These are phyloP conservation scores for Drymonia ruficornis DNA, from an alignment of 2,888 invertebrate species.

Conservation along the genomic window DNA sequence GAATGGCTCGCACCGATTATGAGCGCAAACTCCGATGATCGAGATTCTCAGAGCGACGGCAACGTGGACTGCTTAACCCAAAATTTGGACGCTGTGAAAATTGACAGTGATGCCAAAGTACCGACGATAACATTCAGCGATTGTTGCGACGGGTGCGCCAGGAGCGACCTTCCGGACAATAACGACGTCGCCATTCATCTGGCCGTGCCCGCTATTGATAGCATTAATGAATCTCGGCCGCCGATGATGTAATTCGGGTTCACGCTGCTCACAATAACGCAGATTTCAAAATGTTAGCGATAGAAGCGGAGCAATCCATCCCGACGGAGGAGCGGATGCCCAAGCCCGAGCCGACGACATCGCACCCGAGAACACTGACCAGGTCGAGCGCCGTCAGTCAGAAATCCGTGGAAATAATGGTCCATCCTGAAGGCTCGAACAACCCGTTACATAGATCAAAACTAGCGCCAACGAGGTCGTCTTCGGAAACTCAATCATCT, in stretches of 20 bases:
- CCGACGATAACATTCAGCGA: constrained; percentile 80
- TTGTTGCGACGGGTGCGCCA: constrained; percentile 69
- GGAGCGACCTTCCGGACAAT: constrained; percentile 61
- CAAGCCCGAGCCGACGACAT: constrained; percentile 69
- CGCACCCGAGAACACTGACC: constrained; percentile 81
- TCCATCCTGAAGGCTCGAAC: constrained; percentile 76
- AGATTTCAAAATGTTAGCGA: constrained; percentile 69
- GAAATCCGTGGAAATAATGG: constrained; percentile 85
- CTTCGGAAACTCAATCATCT: constrained; percentile 77
- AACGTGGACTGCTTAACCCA: constrained; percentile 67
- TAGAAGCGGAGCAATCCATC: constrained; percentile 74
- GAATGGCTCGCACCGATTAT: constrained; percentile 79
- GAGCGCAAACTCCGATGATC: constrained; percentile 71
- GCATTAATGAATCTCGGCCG: constrained; percentile 74
- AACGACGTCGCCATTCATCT: constrained; percentile 68
- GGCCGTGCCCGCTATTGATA: constrained; percentile 76
- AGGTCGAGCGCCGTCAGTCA: constrained; percentile 86
- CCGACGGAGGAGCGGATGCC: constrained; percentile 66
- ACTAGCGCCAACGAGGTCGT: constrained; percentile 74
- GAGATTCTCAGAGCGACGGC: constrained; percentile 49
- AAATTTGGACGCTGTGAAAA: constrained; percentile 64
- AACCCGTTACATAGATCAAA: constrained; percentile 79
- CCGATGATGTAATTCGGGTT: constrained; percentile 71
- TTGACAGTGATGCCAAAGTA: constrained; percentile 70
- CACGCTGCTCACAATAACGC: constrained; percentile 35